These are phyloP conservation scores for Alloplasta piceator DNA, from an alignment of 2,888 invertebrate genomes.

Conservation along the genomic window DNA sequence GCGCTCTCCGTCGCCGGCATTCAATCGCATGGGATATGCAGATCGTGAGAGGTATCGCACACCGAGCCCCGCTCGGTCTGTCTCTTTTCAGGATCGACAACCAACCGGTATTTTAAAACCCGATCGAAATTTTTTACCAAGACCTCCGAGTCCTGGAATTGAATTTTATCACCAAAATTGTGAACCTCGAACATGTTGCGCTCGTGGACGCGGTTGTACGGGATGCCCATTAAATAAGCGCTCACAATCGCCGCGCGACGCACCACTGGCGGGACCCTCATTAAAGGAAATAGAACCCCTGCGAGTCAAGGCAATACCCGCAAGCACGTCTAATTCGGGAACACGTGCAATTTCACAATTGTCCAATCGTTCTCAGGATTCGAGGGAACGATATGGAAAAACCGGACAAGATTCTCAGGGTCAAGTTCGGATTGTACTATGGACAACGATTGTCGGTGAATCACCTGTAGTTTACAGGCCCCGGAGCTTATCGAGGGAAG, in stretches of 20 bases:
- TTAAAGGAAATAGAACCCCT: not conserved
- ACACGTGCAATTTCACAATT: not conserved
- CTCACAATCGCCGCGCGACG: not conserved
- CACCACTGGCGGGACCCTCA: not conserved
- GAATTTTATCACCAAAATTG: not conserved
- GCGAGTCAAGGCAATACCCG: not conserved
- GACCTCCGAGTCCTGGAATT: not conserved
- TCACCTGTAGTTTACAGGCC: not conserved
- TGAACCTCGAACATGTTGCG: not conserved
- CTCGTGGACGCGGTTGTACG: not conserved
- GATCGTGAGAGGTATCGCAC: not conserved
- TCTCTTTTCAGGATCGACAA: not conserved
- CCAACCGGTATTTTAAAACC: not conserved
- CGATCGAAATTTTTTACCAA: not conserved
- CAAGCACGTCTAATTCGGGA: not conserved
- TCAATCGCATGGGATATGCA: not conserved
- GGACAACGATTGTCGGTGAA: not conserved
- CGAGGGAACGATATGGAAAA: not conserved
- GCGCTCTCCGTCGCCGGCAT: not conserved
- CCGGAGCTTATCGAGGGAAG: not conserved
- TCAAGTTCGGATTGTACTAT: not conserved
- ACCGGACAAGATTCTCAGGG: not conserved
- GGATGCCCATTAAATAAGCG: not conserved
- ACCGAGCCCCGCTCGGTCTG: not conserved
- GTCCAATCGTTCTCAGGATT: not conserved